Evolutionary conservation across 1,140 invertebrate genomes (phyloP), one percentile per base, ranked within the genome.

Genomic region (Sesamia nonagrioides): DNA sequence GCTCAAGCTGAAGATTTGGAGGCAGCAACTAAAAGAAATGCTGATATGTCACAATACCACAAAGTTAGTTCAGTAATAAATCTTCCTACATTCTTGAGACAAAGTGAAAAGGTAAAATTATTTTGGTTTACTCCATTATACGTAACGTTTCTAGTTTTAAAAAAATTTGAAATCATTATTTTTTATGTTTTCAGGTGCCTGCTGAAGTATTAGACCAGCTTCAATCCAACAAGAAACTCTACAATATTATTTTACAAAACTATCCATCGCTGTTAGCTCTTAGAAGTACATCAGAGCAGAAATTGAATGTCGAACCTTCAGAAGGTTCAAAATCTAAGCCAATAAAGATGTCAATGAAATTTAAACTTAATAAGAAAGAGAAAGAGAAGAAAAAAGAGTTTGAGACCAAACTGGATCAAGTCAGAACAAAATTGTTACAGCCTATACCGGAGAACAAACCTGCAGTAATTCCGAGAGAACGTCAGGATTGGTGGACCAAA

Each of bases 51-150:
- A 1, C 91, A 91, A 18, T 91, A 94, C 3, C 94, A 95, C 4
- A 93, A 93, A 80, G 94, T 89, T 75, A 95, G 91, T 82, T 98
- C 97, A 61, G 96, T 97, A 54, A 96, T 98, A 17, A 97, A 97
- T 93, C 92, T 98, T 33, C 97, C 97, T 0, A 98, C 97, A 7
- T 98, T 97, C 91, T 95, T 98, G 13, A 96, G 95, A 85, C 96
- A 97, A 90, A 96, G 96, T 84, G 97, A 97, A 93, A 97, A 96
- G 95, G 96, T 97, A 91, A 21, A 74, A 40, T 58, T 54, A 5
- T 9, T 13, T 27, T 27, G 1, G 27, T 3, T 56, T 11, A 11
- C 4, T 27, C 27, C 50, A 58, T 76, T 79, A 58, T 56, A 18
- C 21, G 6, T 18, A 17, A 9, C 1, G 15, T 45, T 27, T 13